A percentile compares a stretch with the other conserved stretches of the same genome.
phyloP scores from a whole-genome alignment of 2,888 invertebrate species.

The Invenusta paracnida region DNA sequence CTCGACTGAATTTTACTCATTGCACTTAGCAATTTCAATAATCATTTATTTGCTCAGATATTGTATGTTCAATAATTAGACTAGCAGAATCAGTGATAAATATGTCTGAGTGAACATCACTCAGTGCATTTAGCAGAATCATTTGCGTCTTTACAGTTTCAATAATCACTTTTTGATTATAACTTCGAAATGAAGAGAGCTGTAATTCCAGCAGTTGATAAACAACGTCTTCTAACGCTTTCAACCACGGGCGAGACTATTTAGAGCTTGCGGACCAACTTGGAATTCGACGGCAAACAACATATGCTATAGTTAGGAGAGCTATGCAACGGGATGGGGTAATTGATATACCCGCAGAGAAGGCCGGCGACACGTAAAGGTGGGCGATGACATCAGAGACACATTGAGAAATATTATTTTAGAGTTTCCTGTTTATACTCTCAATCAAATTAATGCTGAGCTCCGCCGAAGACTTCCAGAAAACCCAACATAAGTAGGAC shows the following conservation, averaged over 20 bases:
- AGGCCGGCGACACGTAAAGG: conserved; percentile 5
- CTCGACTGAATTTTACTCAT: neutral
- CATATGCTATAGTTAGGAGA: neutral
- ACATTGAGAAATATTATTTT: neutral
- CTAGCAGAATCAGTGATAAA: neutral
- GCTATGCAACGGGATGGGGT: neutral
- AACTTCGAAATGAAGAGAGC: neutral
- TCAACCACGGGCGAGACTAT: neutral
- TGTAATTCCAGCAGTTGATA: neutral
- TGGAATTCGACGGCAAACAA: neutral
- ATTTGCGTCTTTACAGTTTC: neutral
- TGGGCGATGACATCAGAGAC: conserved; percentile 2
- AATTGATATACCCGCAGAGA: neutral
- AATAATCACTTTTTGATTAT: neutral
- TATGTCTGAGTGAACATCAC: neutral
- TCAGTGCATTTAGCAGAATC: neutral
- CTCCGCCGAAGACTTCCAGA: conserved; percentile 8
- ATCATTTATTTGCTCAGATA: neutral
- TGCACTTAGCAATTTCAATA: neutral
- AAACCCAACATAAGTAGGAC: neutral
- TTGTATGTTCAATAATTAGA: neutral
- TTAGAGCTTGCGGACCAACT: neutral
- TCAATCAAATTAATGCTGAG: neutral
- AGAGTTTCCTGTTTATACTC: neutral
- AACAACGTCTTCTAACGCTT: neutral